A percentile compares a stretch with the other conserved stretches of the same genome.
Evolutionary conservation across 2,888 invertebrate genomes (phyloP).

Genomic region (Mystacides longicornis): DNA sequence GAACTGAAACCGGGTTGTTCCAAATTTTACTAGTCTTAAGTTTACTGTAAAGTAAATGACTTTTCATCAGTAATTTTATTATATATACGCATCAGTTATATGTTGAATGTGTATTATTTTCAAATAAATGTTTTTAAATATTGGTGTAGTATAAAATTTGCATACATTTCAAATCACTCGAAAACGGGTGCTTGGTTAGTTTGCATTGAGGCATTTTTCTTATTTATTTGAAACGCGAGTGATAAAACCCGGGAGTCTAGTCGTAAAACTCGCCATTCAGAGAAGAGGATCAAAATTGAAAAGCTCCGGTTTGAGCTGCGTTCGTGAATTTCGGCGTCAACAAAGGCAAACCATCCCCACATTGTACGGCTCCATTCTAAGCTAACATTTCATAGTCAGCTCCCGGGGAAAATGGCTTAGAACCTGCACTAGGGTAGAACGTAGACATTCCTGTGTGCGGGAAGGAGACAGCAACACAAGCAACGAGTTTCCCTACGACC

Average conservation of each 20-base stretch:
- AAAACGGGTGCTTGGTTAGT: too few species aligned
- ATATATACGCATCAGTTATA: too few species aligned
- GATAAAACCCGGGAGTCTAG: not conserved
- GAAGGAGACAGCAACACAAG: not conserved
- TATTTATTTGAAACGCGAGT: too few species aligned
- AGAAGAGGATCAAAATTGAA: not conserved
- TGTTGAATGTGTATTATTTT: too few species aligned
- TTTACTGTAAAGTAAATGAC: too few species aligned
- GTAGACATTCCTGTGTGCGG: not conserved
- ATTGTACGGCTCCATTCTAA: not conserved
- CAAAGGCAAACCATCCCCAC: slow-evolving; percentile 1
- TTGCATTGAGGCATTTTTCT: too few species aligned
- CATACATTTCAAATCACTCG: too few species aligned
- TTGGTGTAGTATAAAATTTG: too few species aligned
- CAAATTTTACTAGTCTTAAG: too few species aligned
- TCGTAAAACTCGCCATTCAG: not conserved
- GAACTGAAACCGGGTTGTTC: not conserved
- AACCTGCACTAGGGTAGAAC: not conserved
- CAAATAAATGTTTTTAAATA: too few species aligned
- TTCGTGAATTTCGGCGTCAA: not conserved
- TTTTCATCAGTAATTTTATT: too few species aligned
- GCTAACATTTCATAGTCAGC: not conserved
- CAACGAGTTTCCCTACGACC: not conserved
- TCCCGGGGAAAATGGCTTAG: not conserved
- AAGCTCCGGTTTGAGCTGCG: not conserved